A percentile compares a stretch with the other conserved stretches of the same genome.
phyloP scores from a whole-genome alignment of 2,888 invertebrate species.

The Andrena chrysosceles region DNA sequence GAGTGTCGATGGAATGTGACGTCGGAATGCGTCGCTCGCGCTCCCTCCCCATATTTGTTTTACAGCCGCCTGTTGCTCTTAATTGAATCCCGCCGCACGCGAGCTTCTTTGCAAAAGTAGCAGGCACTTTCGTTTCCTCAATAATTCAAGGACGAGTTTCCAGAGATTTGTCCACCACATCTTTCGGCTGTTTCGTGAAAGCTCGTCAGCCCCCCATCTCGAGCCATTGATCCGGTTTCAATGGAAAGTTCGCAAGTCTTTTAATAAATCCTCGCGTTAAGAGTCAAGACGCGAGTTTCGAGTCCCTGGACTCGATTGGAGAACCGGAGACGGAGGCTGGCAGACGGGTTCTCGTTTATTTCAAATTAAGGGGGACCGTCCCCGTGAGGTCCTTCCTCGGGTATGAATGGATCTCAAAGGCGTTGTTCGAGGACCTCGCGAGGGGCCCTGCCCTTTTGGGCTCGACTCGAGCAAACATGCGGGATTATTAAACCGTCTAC shows the following conservation, averaged over 20 bases:
- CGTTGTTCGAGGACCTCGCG: slow-evolving; percentile 69
- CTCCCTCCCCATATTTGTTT: slow-evolving; percentile 8
- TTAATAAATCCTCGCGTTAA: slow-evolving; percentile 35
- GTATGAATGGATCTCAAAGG: slow-evolving; percentile 77
- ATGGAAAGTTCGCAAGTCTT: slow-evolving; percentile 26
- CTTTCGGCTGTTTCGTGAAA: neutral
- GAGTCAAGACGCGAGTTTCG: neutral
- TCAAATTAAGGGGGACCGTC: slow-evolving; percentile 67
- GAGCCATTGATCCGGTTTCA: slow-evolving; percentile 9
- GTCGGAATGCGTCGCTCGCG: slow-evolving; percentile 16
- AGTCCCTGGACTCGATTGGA: neutral
- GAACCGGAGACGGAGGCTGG: neutral
- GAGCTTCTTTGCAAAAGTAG: neutral
- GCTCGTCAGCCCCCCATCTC: neutral
- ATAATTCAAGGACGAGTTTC: neutral
- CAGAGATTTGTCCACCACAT: slow-evolving; percentile 1
- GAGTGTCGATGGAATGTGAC: slow-evolving; percentile 46
- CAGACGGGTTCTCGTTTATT: slow-evolving; percentile 71
- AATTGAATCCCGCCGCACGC: slow-evolving; percentile 27
- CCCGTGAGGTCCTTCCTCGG: slow-evolving; percentile 66
- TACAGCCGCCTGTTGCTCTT: slow-evolving; percentile 14
- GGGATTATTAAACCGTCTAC: slow-evolving; percentile 81
- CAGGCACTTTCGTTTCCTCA: neutral
- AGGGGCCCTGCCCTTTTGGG: slow-evolving; percentile 49
- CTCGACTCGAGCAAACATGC: slow-evolving; percentile 77